A percentile compares a stretch with the other conserved stretches of the same genome.
Evolutionary conservation across 2,888 invertebrate species (phyloP).

Genomic region (Drosophila borborema): DNA sequence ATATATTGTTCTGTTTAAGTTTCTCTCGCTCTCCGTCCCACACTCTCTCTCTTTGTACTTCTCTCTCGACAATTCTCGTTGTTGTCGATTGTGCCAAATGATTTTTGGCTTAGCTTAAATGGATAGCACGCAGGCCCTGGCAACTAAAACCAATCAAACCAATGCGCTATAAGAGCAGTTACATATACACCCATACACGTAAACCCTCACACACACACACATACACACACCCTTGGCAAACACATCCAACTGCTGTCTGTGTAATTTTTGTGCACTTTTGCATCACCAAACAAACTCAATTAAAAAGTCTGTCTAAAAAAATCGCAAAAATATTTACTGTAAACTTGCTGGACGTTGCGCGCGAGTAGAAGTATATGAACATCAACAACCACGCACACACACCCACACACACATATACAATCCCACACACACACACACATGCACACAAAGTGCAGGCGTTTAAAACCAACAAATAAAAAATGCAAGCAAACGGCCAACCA

Average conservation of each 20-base stretch:
- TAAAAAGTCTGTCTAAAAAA: slow-evolving; percentile 75
- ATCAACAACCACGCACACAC: slow-evolving; percentile 38
- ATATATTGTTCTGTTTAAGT: slow-evolving; percentile 24
- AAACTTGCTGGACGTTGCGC: slow-evolving; percentile 52
- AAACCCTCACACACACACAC: neutral
- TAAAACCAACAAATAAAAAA: slow-evolving; percentile 79
- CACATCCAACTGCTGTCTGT: slow-evolving; percentile 54
- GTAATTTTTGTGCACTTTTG: slow-evolving; percentile 79
- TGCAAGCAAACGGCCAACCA: slow-evolving; percentile 76
- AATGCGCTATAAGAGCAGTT: slow-evolving; percentile 50
- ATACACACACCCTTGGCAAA: neutral
- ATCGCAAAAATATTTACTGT: slow-evolving; percentile 79
- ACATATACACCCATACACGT: neutral
- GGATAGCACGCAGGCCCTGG: slow-evolving; percentile 30
- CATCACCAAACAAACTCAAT: slow-evolving; percentile 80
- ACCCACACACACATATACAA: slow-evolving; percentile 29
- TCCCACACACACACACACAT: slow-evolving; percentile 33
- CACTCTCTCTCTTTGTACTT: neutral
- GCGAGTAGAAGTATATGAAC: slow-evolving; percentile 65
- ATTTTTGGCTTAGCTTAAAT: slow-evolving; percentile 65
- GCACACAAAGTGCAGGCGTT: slow-evolving; percentile 71
- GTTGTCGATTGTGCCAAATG: slow-evolving; percentile 66
- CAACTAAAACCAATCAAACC: slow-evolving; percentile 73
- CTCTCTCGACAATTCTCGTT: slow-evolving; percentile 17
- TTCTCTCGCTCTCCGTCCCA: neutral